Conservation (phyloP, 2,113 vertebrate genomes). For the Myiopsitta monachus region DNA sequence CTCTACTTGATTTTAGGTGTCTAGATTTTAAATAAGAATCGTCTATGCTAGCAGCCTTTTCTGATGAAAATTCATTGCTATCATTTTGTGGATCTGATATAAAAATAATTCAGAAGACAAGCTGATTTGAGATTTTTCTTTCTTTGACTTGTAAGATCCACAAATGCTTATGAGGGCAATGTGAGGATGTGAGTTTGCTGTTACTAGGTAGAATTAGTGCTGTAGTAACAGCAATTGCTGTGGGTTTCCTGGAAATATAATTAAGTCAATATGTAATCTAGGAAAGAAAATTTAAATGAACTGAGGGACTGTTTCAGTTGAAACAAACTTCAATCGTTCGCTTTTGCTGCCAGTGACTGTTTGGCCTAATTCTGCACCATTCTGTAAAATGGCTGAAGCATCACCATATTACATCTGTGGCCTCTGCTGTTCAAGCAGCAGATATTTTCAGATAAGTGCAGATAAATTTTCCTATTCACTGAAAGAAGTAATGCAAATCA, state of each 20-base stretch:
- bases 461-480: not conserved
- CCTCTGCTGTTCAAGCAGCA: not conserved
- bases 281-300: not conserved
- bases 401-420: not conserved
- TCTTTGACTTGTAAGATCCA: not conserved
- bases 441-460: not conserved
- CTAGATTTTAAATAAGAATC: not conserved
- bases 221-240: not conserved
- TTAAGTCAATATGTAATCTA: not conserved
- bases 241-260: not conserved
- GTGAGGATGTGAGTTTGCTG: not conserved
- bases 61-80: not conserved
- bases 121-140: not conserved
- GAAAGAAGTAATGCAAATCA: constrained; percentile 20
- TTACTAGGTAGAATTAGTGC: not conserved
- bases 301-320: not conserved
- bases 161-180: not conserved
- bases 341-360: not conserved
- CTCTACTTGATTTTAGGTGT: not conserved
- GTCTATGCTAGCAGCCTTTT: not conserved
- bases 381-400: constrained; percentile 4
- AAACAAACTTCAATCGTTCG: not conserved
- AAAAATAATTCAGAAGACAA: not conserved
- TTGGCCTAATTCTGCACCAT: not conserved
- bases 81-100: not conserved